Evolutionary conservation across 2,888 invertebrate genomes (phyloP).

Genomic region (Alloplasta piceator): DNA sequence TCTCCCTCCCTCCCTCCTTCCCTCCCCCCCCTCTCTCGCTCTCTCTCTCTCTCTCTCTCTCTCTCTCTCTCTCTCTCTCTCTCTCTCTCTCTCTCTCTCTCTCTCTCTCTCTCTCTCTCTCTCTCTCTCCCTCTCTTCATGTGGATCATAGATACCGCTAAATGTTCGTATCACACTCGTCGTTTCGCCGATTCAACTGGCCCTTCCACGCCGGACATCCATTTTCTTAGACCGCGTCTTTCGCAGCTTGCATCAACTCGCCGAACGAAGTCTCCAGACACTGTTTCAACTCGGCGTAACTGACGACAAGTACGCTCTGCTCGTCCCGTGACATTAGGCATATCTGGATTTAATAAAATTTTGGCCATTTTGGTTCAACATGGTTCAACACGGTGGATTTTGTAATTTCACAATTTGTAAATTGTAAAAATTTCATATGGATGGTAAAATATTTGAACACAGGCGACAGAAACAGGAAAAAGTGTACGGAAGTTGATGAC

Average conservation of each 20-base stretch:
- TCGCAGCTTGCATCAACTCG: constrained; percentile 88
- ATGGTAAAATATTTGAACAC: no score
- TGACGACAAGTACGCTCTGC: constrained; percentile 97
- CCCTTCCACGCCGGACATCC: constrained; percentile 24
- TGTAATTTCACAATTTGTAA: no score
- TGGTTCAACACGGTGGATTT: no score
- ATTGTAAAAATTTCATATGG: no score
- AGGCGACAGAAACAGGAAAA: no score
- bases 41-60: no score
- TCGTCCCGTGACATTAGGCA: constrained; percentile 98
- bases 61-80: no score
- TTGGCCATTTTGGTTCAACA: not conserved
- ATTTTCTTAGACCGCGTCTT: constrained; percentile 74
- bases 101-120: no score
- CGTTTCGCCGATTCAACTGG: constrained; percentile 68
- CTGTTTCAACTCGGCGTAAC: constrained; percentile 97
- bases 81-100: no score
- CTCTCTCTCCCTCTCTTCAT: no score
- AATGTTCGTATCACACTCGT: constrained; percentile 82
- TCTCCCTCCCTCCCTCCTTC: not conserved
- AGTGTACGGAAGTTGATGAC: no score
- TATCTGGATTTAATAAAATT: constrained; percentile 85
- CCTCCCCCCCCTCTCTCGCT: no score
- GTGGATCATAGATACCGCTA: constrained; percentile 79
- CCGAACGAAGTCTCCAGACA: constrained; percentile 96